Evolutionary conservation across 35 echinoderm and acorn worm genomes (phyloP).

Genomic region (Heliocidaris erythrogramma): DNA sequence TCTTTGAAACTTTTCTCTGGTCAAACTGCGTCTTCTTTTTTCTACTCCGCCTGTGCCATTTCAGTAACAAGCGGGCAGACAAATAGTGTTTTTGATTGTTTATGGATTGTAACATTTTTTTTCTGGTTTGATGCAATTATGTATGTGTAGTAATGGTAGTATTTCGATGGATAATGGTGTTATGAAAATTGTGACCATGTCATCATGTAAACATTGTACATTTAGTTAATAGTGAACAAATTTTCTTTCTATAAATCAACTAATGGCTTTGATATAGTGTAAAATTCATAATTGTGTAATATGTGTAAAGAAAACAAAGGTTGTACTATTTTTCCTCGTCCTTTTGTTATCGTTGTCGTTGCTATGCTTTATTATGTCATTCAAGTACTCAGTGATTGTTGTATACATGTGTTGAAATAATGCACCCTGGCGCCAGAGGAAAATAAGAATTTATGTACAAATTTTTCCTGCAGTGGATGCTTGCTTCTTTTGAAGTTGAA

Average conservation of each 20-base stretch:
- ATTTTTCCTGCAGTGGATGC: neutral
- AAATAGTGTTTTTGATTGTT: neutral
- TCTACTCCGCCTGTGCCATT: conserved; percentile 14
- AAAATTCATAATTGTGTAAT: conserved; percentile 19
- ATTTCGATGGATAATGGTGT: conserved; percentile 10
- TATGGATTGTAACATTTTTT: neutral
- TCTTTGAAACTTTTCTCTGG: neutral
- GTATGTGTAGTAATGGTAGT: neutral
- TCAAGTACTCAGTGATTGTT: neutral
- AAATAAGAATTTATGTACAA: neutral
- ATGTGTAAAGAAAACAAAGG: conserved; percentile 5
- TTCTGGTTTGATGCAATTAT: conserved; percentile 11
- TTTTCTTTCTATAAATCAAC: neutral
- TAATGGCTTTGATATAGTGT: neutral
- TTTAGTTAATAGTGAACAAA: neutral
- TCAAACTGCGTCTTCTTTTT: neutral
- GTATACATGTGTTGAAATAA: neutral
- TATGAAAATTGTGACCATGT: neutral
- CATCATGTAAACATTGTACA: neutral
- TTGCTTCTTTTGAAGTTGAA: neutral
- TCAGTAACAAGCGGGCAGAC: neutral
- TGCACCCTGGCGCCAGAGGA: neutral
- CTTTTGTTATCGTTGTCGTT: neutral
- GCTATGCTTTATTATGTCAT: neutral
- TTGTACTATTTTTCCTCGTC: conserved; percentile 11